Evolutionary conservation across 2,797 vertebrate genomes (phyloP).

Genomic region (Pseudomugil tenellus): DNA sequence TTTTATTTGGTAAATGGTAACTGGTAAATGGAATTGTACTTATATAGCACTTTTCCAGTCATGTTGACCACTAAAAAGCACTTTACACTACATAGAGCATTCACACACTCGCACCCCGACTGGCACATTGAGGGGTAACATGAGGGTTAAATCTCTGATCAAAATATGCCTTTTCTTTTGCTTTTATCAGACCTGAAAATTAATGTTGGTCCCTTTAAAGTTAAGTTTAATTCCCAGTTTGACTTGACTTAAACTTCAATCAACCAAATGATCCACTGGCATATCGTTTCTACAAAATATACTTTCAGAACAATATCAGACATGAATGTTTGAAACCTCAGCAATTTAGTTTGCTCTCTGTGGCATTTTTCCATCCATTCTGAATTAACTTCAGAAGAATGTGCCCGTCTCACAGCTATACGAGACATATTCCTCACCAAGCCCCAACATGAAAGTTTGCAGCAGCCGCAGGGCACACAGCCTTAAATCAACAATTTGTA

Average conservation of each 20-base stretch:
- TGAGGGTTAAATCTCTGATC: background rate
- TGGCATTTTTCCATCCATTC: slow-evolving; percentile 40
- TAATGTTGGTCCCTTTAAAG: background rate
- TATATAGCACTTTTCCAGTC: no score
- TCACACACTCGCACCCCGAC: no score
- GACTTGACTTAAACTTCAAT: background rate
- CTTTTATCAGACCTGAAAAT: slow-evolving; percentile 4
- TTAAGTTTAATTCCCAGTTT: background rate
- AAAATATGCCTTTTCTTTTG: background rate
- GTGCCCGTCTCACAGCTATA: slow-evolving; percentile 47
- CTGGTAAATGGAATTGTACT: no score
- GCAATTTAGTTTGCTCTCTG: slow-evolving; percentile 54
- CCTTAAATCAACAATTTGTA: slow-evolving; percentile 51
- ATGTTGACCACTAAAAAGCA: no score
- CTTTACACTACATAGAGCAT: no score
- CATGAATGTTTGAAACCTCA: slow-evolving; percentile 64
- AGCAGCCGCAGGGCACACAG: slow-evolving; percentile 44
- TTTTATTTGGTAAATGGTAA: no score
- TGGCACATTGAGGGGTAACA: no score
- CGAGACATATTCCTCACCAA: slow-evolving; percentile 65
- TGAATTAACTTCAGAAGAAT: slow-evolving; percentile 66
- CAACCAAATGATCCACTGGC: slow-evolving; percentile 17
- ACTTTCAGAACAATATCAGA: slow-evolving; percentile 42
- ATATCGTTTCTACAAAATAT: slow-evolving; percentile 44
- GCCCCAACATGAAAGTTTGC: slow-evolving; percentile 58